Conservation (phyloP, 2,797 vertebrate species). For the Taenioides sp. region DNA sequence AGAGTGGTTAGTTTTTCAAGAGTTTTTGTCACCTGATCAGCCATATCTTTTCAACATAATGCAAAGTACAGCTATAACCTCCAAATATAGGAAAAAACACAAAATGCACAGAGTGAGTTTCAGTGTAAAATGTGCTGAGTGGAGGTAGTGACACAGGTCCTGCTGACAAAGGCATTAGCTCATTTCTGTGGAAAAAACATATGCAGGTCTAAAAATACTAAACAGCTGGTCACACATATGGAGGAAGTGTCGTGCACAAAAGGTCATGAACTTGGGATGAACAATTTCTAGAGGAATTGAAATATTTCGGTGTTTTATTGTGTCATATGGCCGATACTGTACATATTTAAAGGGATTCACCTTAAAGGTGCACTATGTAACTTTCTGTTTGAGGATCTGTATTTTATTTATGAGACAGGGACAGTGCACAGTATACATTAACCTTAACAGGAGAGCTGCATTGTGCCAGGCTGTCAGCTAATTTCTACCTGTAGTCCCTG, state of each 20-base stretch:
- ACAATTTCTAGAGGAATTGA: neutral
- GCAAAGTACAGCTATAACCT: neutral
- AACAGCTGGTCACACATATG: neutral
- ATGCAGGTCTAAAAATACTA: conserved; percentile 6
- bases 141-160: conserved; percentile 5
- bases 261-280: neutral
- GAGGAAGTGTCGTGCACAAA: neutral
- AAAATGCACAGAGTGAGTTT: conserved; percentile 8
- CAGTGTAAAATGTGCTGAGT: conserved; percentile 2
- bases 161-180: conserved; percentile 1
- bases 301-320: neutral
- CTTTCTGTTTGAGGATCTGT: too few species aligned
- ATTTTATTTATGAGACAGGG: too few species aligned
- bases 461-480: too few species aligned
- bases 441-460: too few species aligned
- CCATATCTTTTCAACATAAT: neutral
- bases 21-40: neutral
- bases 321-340: neutral
- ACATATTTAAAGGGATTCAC: neutral
- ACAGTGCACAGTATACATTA: too few species aligned
- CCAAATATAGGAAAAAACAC: neutral
- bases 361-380: too few species aligned
- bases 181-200: conserved; percentile 3
- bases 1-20: neutral
- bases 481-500: too few species aligned